Percentiles rank a stretch among this genome's conserved stretches.
phyloP scores from a whole-genome alignment of 2,113 vertebrate species.

The Macrotis lagotis region DNA sequence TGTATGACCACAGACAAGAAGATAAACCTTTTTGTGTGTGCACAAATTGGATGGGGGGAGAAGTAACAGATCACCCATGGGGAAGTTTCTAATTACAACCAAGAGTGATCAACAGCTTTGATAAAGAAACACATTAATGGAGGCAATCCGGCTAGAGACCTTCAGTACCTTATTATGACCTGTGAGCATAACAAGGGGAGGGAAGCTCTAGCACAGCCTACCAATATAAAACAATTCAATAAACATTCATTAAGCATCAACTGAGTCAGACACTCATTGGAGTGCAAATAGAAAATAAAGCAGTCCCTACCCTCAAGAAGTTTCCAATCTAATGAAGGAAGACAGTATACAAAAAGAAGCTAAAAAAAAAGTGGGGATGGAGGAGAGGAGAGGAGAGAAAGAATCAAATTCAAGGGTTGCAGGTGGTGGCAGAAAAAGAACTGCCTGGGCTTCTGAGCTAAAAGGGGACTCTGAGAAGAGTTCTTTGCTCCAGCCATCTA shows the following conservation, averaged over 20 bases:
- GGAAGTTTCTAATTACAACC: background rate
- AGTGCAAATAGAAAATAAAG: background rate
- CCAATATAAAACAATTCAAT: background rate
- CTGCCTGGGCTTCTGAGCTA: background rate
- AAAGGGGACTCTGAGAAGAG: background rate
- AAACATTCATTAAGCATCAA: background rate
- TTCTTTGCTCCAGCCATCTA: background rate
- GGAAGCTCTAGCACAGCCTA: background rate
- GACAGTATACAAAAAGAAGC: background rate
- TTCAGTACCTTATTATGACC: background rate
- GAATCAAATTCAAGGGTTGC: background rate
- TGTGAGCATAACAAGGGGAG: background rate
- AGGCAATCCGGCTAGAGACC: background rate
- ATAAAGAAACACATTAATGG: background rate
- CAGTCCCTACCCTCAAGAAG: background rate
- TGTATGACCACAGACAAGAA: background rate
- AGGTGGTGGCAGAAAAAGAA: background rate
- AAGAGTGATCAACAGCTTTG: background rate
- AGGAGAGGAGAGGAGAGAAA: background rate
- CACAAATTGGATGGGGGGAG: background rate
- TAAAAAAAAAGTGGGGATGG: background rate
- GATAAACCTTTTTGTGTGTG: background rate
- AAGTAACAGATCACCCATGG: background rate
- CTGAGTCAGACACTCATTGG: too few species aligned
- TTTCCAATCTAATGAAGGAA: background rate